Base-by-base conservation (phyloP, 2,113 vertebrate species). In the Peromyscus polionotus region DNA sequence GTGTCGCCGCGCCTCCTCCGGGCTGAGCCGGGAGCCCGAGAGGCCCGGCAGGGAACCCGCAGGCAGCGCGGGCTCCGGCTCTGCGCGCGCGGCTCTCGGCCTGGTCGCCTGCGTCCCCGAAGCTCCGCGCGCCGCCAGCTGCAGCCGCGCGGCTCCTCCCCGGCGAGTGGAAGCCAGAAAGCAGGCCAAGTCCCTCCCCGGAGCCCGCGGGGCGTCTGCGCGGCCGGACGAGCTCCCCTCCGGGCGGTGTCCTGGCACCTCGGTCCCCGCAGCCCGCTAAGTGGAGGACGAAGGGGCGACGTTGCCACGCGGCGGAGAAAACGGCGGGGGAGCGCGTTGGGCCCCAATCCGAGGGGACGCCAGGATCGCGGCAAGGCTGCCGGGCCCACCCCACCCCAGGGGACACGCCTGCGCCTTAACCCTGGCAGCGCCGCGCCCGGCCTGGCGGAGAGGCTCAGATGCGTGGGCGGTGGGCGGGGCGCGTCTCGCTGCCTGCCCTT, bases 1-100 rank as follows among this genome's bases (percentile, higher is more conserved):
- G 33, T 97, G 97, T 97, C 98, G 96, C 98, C 99, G 99, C 99
- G 99, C 99, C 98, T 99, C 93, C 96, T 94, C 91, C 96, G 57
- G 94, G 92, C 67, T 97, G 96, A 89, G 9, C 73, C 59, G 2
- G 22, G 48, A 48, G 57, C 11, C n/a, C 11, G 36, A n/a, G 91
- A 42, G 91, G 31, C 92, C 51, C 7, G 22, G 42, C 16, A 11
- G 42, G 73, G 57, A 68, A 87, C 80, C 33, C 39, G 61, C 83
- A 45, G 28, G 77, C 31, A 16, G 89, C 68, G 26, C 22, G 20
- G 80, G 36, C 70, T 42, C 36, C 36, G 22, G 48, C 72, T 54
- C 63, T 19, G 70, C 5, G 17, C 65, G 1, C 45, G 19, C 4
- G 28, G 70, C 17, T n/a, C 73, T 57, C 19, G 28, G 85, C 84